Evolutionary conservation across 2,797 vertebrate species (phyloP).

Genomic region (Chaetophractus vellerosus): DNA sequence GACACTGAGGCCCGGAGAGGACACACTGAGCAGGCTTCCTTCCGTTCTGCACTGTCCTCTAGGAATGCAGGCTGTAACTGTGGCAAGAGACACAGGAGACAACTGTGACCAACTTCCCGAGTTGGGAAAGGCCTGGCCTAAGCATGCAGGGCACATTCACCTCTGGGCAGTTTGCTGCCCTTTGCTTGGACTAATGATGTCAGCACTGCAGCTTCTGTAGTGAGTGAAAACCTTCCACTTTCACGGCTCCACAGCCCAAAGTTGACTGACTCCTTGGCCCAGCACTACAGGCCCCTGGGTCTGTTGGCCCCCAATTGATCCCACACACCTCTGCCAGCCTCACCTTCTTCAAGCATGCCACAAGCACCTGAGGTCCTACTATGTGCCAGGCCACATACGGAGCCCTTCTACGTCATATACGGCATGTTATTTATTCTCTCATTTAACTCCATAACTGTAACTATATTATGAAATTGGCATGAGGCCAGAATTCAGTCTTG

Average conservation of each 20-base stretch:
- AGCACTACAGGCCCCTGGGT: neutral
- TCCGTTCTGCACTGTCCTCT: neutral
- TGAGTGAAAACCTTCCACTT: neutral
- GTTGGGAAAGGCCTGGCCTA: neutral
- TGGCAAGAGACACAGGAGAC: neutral
- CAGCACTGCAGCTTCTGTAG: neutral
- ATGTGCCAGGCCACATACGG: neutral
- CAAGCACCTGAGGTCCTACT: neutral
- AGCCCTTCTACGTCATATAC: neutral
- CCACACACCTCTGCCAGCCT: neutral
- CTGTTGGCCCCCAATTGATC: neutral
- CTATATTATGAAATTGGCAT: neutral
- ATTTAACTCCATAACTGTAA: neutral
- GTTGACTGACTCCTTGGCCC: neutral
- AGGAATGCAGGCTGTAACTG: neutral
- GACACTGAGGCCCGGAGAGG: neutral
- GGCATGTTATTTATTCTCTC: neutral
- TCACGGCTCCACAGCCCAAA: rapidly evolving
- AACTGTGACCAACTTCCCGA: neutral
- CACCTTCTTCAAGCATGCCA: neutral
- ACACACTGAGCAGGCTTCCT: neutral
- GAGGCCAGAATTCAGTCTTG: neutral
- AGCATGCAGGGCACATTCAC: neutral
- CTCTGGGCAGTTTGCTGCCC: neutral
- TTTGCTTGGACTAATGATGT: neutral